Evolutionary conservation across 2,113 vertebrate species (phyloP), one percentile per base, ranked within the genome.

Genomic region (Oreochromis aureus): DNA sequence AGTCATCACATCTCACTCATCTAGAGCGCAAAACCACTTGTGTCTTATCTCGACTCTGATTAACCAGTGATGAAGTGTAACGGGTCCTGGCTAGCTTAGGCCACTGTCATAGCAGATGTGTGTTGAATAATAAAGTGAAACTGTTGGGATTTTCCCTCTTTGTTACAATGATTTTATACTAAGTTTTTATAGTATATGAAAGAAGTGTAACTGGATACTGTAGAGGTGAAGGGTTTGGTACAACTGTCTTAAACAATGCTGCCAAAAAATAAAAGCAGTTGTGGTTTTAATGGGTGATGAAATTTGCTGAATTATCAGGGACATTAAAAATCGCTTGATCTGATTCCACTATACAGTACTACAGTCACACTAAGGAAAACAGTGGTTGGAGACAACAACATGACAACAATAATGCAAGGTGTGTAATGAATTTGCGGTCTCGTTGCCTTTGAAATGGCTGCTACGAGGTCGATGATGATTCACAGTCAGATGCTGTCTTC

Each of bases 1-100:
- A 87, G 78, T 91, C 88, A 16, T 94, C 89, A 89, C 90, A 48
- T 87, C 56, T 92, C 90, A 93, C 93, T 93, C 84, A 91, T 91
- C 89, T 82, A 7, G 86, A 63, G 86, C 90, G 86, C 85, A 76
- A 59, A 80, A 73, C 81, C 80, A 80, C 78, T 84, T 82, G 56
- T 22, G 22, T 85, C 90, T 94, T 91, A 93, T 95, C 90, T 93
- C 5, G 0, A 19, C 46, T 71, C 88, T 86, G 59, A 95, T 93
- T 87, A 89, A 91, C 58, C 81, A 27, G 51, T 91, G 82, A 92
- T 79, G 54, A 83, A 91, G 78, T 79, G 83, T 81, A 69, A 86
- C 22, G 12, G 78, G 88, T 71, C 48, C 82, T 22, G 82, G 51
- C 36, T 48, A 13, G n/a, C 55, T 86, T 13, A 73, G 39, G 81